phyloP scores from a whole-genome alignment of 2,888 invertebrate species.

The Mesochorus sp. region DNA sequence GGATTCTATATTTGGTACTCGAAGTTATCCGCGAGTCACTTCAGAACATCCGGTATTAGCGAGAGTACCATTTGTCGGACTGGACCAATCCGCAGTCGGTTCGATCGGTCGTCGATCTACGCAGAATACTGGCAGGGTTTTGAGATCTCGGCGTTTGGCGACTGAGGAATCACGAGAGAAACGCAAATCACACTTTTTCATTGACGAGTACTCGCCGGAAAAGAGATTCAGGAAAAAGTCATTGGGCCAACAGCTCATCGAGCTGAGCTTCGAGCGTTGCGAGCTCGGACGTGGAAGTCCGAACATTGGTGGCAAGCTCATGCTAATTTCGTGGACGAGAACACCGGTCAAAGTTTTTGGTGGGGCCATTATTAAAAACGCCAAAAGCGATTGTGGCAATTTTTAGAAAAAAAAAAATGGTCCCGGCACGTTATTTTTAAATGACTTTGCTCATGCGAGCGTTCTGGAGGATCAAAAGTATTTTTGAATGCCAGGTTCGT shows the following conservation, averaged over 20 bases:
- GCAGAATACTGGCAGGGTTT: not conserved
- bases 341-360: slow-evolving; percentile 88
- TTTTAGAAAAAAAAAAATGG: slow-evolving; percentile 73
- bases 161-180: slow-evolving; percentile 16
- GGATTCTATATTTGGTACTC: not conserved
- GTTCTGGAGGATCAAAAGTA: not conserved
- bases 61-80: slow-evolving; percentile 7
- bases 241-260: slow-evolving; percentile 82
- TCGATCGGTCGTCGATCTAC: not conserved
- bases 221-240: slow-evolving; percentile 69
- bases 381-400: slow-evolving; percentile 85
- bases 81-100: not conserved
- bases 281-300: slow-evolving; percentile 83
- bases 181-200: slow-evolving; percentile 12
- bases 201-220: slow-evolving; percentile 26
- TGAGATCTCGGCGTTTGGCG: not conserved
- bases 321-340: slow-evolving; percentile 87
- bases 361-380: slow-evolving; percentile 85
- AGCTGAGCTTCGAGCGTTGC: slow-evolving; percentile 82
- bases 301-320: slow-evolving; percentile 78
- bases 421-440: not conserved
- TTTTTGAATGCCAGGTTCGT: too few species aligned
- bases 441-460: too few species aligned
- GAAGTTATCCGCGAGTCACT: slow-evolving; percentile 29
- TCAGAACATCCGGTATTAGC: slow-evolving; percentile 22